Base-by-base conservation (phyloP, 2,888 invertebrate genomes). In the Philhelius pedissequus region DNA sequence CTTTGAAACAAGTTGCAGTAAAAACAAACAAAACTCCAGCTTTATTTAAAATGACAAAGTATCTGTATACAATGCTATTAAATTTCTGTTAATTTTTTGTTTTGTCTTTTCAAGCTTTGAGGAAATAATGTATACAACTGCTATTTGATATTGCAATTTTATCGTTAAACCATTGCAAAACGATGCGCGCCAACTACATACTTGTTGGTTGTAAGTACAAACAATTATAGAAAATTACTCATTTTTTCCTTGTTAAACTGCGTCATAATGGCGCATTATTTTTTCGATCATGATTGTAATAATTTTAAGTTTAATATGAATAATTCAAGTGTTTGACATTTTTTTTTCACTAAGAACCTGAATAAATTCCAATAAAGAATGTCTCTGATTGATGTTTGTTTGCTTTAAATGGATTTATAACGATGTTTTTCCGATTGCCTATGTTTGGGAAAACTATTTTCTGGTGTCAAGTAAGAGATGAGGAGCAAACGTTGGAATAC, bases 181-280 rank as follows among this genome's bases (percentile, higher is more conserved):
- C 54, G 20, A 54, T 32, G 11, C 15, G 52, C 45, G 20, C 6
- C 13, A 22, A 13, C 13, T 7, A 45, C 11, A 9, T 9, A 18
- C 2, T 20, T 11, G 4, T 35, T 1, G 18, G 45, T 13, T 0
- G n/a, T n/a, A n/a, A n/a, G n/a, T 20, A 22, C 54, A 54, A 56
- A 30, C 5, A 52, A 30, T 52, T 52, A 15, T 52, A 52, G 8
- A 32, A 56, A 56, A 20, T 56, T 56, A 56, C 20, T 35, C 56
- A 54, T 54, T 32, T 32, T 32, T 54, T 56, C 27, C 15, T 6
- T 15, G 13, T 13, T 32, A 68, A 60, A 54, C 52, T 60, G 79
- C 79, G 74, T 79, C 79, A 60, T 50, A 79, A 64, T 50, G 48
- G 73, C 73, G 66, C 38, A 66, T n/a, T n/a, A n/a, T 79, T 60